Evolutionary conservation across 2,113 vertebrate genomes (phyloP), one percentile per base, ranked within the genome.

Genomic region (Nansenia antarctica): DNA sequence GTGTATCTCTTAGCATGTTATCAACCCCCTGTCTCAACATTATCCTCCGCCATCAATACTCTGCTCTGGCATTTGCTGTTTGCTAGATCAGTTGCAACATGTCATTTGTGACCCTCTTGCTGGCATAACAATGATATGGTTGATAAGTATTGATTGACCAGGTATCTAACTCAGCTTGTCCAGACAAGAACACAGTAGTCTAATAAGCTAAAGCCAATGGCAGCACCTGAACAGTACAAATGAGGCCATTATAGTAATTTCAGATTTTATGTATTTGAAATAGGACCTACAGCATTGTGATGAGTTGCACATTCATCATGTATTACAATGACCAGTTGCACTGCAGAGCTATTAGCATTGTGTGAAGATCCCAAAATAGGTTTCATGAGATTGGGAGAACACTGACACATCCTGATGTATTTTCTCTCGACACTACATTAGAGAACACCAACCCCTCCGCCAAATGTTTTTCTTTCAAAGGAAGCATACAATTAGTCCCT

Each of bases 291-390:
- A n/a, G 39, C 1, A 2, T 42, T 42, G 12, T 18, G 39, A 18
- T 18, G 39, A 15, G 18, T 42, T 42, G 39, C 39, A 49, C 5
- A n/a, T 20, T 49, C 45, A 47, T 3, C 18, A n/a, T 20, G 45
- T 49, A 49, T 49, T n/a, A 49, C 45, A 49, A 49, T 49, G 45
- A n/a, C 8, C n/a, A 49, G 45, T n/a, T 49, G 45, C 45, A 49
- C 15, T 22, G n/a, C 20, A 5, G 45, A 49, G 45, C 45, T 49
- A 14, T 49, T n/a, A 49, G 18, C 12, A 42, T 42, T 42, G 39
- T 42, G 39, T 18, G 39, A 42, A 18, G 39, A 42, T 11, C 12
- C 39, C 15, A 42, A 18, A 42, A 18, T 42, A 15, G 5, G 12
- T 18, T 42, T 42, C 3, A 42, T 18, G 18, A 18, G 39, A 42